Evolutionary conservation across 2,888 invertebrate genomes (phyloP).

Genomic region (Cartodere bifasciata): DNA sequence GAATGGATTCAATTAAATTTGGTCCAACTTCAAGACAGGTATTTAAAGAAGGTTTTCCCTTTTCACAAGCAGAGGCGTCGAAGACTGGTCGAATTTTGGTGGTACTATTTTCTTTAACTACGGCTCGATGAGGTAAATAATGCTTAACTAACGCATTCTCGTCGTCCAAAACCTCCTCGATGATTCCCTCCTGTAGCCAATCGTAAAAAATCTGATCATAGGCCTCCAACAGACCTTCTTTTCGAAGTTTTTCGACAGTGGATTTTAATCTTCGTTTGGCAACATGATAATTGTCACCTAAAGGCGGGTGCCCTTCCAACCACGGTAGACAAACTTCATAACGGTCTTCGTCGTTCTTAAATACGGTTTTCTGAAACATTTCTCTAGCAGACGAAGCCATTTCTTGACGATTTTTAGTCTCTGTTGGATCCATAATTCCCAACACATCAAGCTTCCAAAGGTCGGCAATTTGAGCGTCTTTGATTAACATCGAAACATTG

Average conservation of each 20-base stretch:
- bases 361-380: conserved; percentile 21
- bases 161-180: conserved; percentile 9
- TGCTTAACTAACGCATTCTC: no score
- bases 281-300: conserved; percentile 19
- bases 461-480: no score
- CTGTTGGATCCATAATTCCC: conserved; percentile 23
- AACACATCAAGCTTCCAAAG: conserved; percentile 24
- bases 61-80: conserved; percentile 19
- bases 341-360: conserved; percentile 18
- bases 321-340: conserved; percentile 26
- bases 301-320: conserved; percentile 22
- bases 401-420: conserved; percentile 15
- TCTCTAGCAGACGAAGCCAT: conserved; percentile 16
- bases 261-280: conserved; percentile 19
- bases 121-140: conserved; percentile 16
- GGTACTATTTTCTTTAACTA: conserved; percentile 13
- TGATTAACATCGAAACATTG: no score
- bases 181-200: conserved; percentile 18
- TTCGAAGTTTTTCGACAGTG: conserved; percentile 16
- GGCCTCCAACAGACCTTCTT: conserved; percentile 13
- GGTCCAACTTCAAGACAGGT: conserved; percentile 15
- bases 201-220: conserved; percentile 18
- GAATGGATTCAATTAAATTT: conserved; percentile 13
- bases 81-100: conserved; percentile 19
- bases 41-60: conserved; percentile 18